phyloP scores from a whole-genome alignment of 1,140 invertebrate species.

The Sycophaga agraensis region DNA sequence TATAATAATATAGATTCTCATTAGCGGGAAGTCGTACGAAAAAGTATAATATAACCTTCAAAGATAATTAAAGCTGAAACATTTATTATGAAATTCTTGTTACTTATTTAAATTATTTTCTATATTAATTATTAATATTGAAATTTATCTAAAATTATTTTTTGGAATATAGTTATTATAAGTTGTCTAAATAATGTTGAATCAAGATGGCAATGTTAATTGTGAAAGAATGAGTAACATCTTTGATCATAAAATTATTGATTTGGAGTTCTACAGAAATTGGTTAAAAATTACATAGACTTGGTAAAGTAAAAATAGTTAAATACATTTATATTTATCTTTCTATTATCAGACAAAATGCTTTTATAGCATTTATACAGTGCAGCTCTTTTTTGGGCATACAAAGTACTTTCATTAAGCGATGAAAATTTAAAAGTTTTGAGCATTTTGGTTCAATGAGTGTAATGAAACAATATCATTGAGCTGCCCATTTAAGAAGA shows the following conservation, averaged over 20 bases:
- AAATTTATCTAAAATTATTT: too few species aligned
- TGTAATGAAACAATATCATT: conserved; percentile 89
- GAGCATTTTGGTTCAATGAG: conserved; percentile 84
- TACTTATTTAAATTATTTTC: too few species aligned
- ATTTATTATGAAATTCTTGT: too few species aligned
- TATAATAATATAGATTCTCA: too few species aligned
- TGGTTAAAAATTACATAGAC: conserved; percentile 64
- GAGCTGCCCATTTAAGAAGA: conserved; percentile 81
- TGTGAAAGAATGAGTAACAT: conserved; percentile 46
- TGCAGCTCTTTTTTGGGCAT: conserved; percentile 91
- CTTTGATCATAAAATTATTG: conserved; percentile 46
- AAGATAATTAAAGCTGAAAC: too few species aligned
- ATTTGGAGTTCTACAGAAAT: conserved; percentile 61
- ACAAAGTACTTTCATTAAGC: conserved; percentile 83
- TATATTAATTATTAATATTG: background rate
- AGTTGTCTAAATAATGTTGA: conserved; percentile 29
- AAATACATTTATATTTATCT: background rate
- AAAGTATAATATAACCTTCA: too few species aligned
- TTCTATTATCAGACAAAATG: conserved; percentile 27
- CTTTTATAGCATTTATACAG: conserved; percentile 74
- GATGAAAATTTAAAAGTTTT: conserved; percentile 79
- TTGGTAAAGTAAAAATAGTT: conserved; percentile 57
- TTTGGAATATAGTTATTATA: too few species aligned
- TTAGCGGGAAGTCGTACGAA: too few species aligned
- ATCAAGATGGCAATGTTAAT: conserved; percentile 38